Base-by-base conservation (phyloP, 2,113 vertebrate species). In the Tragelaphus strepsiceros region DNA sequence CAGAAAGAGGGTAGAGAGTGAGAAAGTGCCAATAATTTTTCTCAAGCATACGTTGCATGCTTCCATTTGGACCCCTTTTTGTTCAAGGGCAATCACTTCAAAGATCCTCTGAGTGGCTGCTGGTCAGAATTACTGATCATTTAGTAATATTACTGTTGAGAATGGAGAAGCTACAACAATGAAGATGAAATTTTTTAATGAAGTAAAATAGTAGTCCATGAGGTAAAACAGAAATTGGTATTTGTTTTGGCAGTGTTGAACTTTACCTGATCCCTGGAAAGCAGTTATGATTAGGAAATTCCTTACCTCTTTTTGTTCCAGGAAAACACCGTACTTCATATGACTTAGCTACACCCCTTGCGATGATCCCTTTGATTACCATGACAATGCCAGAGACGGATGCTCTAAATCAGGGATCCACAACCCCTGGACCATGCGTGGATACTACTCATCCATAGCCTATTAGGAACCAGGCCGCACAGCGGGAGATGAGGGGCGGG, bases 391-490 rank as follows among this genome's bases (percentile, higher is more conserved):
- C 28, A 89, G 35, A 32, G 22, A 32, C 2, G 1, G 22, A 35
- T 16, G 2, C 49, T 85, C 51, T 15, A 58, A 85, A 67, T 62
- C 39, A 74, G 35, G 67, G 67, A 24, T 74, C 67, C 21, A 39
- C 21, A 43, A 10, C 3, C 35, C 11, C 2, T 1, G 0, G 21
- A 39, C 21, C 71, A 43, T 3, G 43, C 5, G 43, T 43, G 35
- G 21, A 43, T 0, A 11, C 35, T 74, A 39, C 35, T 35, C 9
- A 39, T 39, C 19, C 67, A 39, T 74, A 35, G 35, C 67, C 17
- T 74, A 2, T 74, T 74, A 43, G 35, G 71, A 43, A 74, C 21
- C 71, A 39, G 11, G 5, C 5, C 0, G 0, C 21, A 22, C 5
- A 74, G 71, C 21, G 24, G n/a, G 9, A 43, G 67, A 24, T 74